Percentiles rank a stretch among this genome's conserved stretches.
Conservation (phyloP, 2,797 vertebrate species). For the Oophaga sylvatica region DNA sequence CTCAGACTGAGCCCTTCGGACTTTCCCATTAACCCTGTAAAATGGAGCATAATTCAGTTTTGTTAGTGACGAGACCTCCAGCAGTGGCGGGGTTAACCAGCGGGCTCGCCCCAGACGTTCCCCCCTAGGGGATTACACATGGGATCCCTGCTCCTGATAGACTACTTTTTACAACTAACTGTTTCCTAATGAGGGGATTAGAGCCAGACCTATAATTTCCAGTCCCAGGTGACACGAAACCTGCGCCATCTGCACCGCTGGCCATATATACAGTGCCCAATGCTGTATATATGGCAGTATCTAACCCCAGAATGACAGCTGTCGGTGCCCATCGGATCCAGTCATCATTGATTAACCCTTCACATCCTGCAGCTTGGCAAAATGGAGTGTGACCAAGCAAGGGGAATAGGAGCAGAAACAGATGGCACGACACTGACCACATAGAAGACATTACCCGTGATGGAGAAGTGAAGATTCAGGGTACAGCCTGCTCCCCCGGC, state of each 20-base stretch:
- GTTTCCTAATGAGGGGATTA: constrained; percentile 34
- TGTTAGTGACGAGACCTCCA: background rate
- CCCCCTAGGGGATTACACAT: background rate
- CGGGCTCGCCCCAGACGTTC: background rate
- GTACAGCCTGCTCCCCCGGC: background rate
- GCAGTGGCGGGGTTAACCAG: constrained; percentile 15
- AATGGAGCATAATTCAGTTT: background rate
- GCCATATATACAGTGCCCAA: background rate
- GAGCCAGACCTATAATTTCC: constrained; percentile 11
- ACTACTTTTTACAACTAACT: constrained; percentile 3
- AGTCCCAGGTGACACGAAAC: background rate
- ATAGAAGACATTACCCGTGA: background rate
- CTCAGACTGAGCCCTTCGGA: too few species aligned
- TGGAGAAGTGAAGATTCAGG: background rate
- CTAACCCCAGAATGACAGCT: background rate
- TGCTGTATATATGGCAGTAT: background rate
- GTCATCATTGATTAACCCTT: background rate
- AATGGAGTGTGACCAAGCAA: background rate
- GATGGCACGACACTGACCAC: too few species aligned
- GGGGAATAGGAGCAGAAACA: background rate
- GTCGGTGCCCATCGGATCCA: background rate
- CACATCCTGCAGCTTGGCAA: background rate
- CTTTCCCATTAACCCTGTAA: background rate
- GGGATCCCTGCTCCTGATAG: constrained; percentile 14
- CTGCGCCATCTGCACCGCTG: background rate